These are phyloP conservation scores for Hydrolagus affinis DNA, from an alignment of 2,113 vertebrate genomes.

Conservation along the genomic window DNA sequence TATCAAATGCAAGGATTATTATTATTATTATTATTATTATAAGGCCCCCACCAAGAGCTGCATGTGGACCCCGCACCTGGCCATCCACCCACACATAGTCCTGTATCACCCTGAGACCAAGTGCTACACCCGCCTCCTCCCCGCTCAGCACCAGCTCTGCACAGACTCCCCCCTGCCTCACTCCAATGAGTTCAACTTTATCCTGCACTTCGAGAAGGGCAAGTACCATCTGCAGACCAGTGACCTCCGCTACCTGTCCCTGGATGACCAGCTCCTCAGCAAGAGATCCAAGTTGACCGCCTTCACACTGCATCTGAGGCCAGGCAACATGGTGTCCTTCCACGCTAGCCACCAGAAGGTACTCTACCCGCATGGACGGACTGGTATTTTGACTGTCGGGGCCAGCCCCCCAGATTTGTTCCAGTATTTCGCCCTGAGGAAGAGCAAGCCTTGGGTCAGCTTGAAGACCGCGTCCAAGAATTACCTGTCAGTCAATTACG, in stretches of 20 bases:
- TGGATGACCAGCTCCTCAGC: neutral
- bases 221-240: constrained; percentile 15
- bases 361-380: neutral
- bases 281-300: neutral
- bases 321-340: neutral
- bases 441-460: neutral
- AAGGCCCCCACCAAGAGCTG: neutral
- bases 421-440: neutral
- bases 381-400: neutral
- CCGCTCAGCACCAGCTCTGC: neutral
- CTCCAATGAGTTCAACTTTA: neutral
- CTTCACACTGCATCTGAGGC: neutral
- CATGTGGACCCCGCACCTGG: neutral
- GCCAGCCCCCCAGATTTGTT: neutral
- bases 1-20: no score
- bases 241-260: neutral
- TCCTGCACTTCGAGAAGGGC: neutral
- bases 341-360: neutral
- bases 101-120: constrained; percentile 6
- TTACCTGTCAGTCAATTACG: constrained; percentile 13
- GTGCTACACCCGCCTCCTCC: neutral
- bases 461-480: constrained; percentile 6
- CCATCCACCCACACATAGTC: neutral
- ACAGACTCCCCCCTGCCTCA: neutral
- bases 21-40: no score